These are phyloP conservation scores for Plagiodera versicolora DNA, from an alignment of 2,888 invertebrate species.

Conservation along the genomic window DNA sequence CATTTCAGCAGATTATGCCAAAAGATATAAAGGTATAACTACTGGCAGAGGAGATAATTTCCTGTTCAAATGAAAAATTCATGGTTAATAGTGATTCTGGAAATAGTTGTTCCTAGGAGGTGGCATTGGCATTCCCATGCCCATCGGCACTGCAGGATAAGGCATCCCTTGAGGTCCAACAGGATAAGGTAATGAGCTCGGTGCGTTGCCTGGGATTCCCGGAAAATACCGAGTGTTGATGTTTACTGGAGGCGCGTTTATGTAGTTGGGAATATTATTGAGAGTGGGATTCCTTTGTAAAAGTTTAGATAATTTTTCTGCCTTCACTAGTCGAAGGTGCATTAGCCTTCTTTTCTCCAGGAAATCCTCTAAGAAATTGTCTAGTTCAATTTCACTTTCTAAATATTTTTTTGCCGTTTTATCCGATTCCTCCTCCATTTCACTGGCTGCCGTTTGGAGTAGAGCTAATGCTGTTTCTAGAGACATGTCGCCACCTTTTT, in stretches of 20 bases:
- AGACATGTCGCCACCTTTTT: conserved; percentile 74
- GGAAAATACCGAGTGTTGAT: conserved; percentile 56
- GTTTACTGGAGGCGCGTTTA: conserved; percentile 51
- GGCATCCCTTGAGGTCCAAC: conserved; percentile 53
- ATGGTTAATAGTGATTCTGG: conserved; percentile 48
- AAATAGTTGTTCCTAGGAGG: conserved; percentile 57
- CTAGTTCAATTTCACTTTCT: conserved; percentile 70
- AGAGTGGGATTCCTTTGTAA: conserved; percentile 53
- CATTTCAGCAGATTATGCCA: too few species aligned
- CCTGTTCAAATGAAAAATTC: too few species aligned
- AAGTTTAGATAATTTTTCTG: conserved; percentile 88
- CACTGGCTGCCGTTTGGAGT: conserved; percentile 87
- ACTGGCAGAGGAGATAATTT: too few species aligned
- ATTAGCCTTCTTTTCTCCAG: conserved; percentile 72
- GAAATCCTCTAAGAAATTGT: conserved; percentile 85
- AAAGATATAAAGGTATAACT: too few species aligned
- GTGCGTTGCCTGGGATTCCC: conserved; percentile 44
- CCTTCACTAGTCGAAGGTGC: conserved; percentile 85
- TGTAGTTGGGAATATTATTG: conserved; percentile 48
- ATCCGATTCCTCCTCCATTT: conserved; percentile 93
- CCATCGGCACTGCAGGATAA: conserved; percentile 71
- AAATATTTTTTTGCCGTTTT: conserved; percentile 78
- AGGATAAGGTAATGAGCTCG: conserved; percentile 44
- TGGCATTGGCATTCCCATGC: conserved; percentile 68
- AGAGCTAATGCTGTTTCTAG: conserved; percentile 86